Percentiles rank a stretch among this genome's conserved stretches.
phyloP scores from a whole-genome alignment of 2,113 vertebrate genomes.

The Semnornis frantzii region DNA sequence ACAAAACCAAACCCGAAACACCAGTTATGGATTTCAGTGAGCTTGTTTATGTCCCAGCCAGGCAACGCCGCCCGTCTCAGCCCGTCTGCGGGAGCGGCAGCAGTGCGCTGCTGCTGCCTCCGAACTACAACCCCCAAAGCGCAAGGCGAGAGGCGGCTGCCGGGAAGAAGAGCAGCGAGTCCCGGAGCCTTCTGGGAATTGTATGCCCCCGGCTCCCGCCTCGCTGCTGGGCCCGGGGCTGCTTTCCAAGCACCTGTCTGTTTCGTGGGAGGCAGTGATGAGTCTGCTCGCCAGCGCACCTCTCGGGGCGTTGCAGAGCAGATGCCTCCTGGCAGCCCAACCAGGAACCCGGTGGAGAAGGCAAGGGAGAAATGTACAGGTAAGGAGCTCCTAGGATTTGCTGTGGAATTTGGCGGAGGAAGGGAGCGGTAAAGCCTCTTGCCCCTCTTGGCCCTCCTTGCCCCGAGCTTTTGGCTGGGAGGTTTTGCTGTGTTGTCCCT shows the following conservation, averaged over 20 bases:
- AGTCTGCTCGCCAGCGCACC: neutral
- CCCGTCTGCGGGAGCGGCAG: neutral
- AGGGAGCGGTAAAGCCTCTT: neutral
- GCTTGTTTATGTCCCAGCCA: neutral
- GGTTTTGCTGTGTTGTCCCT: neutral
- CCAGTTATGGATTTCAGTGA: neutral
- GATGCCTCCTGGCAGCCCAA: neutral
- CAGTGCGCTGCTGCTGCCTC: accelerated
- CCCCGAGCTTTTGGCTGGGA: neutral
- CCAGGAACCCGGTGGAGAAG: neutral
- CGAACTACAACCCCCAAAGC: slow-evolving; percentile 24
- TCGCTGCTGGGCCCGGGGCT: neutral
- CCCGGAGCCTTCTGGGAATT: neutral
- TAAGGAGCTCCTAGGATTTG: neutral
- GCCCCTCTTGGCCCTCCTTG: neutral
- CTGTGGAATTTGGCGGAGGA: neutral
- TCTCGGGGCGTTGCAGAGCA: neutral
- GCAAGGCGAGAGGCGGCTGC: accelerated
- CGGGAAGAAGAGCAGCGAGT: accelerated
- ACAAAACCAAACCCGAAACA: neutral
- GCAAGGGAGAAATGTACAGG: neutral
- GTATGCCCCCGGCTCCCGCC: neutral
- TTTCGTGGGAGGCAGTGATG: neutral
- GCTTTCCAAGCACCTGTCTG: neutral
- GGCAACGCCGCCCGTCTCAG: neutral